Percentiles rank a stretch among this genome's conserved stretches.
These are phyloP conservation scores for Ditula angustiorana DNA, from an alignment of 2,888 invertebrate genomes.

Conservation along the genomic window DNA sequence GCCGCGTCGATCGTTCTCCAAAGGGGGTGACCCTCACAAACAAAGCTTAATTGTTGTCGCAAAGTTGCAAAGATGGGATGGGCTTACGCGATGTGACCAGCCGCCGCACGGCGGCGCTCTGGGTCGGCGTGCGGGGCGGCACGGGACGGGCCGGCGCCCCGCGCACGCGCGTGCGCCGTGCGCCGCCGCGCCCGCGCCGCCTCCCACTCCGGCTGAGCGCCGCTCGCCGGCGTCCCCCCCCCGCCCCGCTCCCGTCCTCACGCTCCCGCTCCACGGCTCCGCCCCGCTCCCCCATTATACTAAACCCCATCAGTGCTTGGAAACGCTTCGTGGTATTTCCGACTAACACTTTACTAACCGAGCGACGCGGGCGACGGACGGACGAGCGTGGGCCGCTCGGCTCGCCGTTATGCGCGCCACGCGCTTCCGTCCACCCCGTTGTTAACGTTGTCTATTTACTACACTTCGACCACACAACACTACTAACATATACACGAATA, in stretches of 20 bases:
- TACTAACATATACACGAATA: conserved; percentile 83
- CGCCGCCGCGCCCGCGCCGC: conserved; percentile 56
- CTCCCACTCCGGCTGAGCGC: conserved; percentile 48
- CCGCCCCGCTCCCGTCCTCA: conserved; percentile 45
- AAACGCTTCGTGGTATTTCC: conserved; percentile 75
- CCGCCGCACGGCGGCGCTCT: conserved; percentile 81
- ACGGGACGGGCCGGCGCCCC: conserved; percentile 76
- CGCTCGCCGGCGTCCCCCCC: conserved; percentile 77
- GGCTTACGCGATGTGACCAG: conserved; percentile 90
- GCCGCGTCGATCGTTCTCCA: conserved; percentile 77
- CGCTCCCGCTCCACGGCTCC: conserved; percentile 48
- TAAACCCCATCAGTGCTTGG: conserved; percentile 63
- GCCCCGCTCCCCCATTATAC: conserved; percentile 42
- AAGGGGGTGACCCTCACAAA: conserved; percentile 66
- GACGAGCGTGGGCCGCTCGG: conserved; percentile 67
- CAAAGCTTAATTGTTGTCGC: conserved; percentile 86
- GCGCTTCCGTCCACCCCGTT: conserved; percentile 78
- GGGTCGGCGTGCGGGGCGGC: conserved; percentile 74
- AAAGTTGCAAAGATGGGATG: conserved; percentile 87
- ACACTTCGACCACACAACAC: conserved; percentile 82
- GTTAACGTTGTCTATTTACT: conserved; percentile 61
- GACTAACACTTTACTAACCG: conserved; percentile 66
- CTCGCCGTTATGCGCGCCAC: conserved; percentile 51
- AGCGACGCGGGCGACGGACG: conserved; percentile 76
- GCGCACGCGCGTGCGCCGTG: conserved; percentile 52